A percentile compares a stretch with the other conserved stretches of the same genome.
phyloP scores from a whole-genome alignment of 1,140 invertebrate species.

The Halotydeus destructor region DNA sequence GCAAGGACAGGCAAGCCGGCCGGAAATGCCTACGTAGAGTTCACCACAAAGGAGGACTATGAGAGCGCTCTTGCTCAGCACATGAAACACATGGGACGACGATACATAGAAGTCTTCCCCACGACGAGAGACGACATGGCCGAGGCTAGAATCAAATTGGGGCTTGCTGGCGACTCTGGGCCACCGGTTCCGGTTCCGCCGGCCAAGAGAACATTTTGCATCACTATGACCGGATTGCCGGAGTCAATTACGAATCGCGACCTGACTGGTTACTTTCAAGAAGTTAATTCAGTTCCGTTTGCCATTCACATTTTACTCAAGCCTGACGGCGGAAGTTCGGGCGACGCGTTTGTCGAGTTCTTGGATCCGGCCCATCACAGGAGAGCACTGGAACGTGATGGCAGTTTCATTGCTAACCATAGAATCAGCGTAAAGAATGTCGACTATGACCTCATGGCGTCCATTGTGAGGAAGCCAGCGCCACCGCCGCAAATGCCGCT shows the following conservation, averaged over 20 bases:
- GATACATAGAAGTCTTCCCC: slow-evolving; percentile 20
- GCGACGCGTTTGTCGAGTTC: slow-evolving; percentile 71
- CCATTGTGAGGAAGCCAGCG: slow-evolving; percentile 17
- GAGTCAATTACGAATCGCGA: slow-evolving; percentile 46
- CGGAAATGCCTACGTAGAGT: slow-evolving; percentile 45
- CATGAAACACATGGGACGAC: slow-evolving; percentile 19
- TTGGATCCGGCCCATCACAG: slow-evolving; percentile 39
- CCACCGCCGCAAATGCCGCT: slow-evolving; percentile 1
- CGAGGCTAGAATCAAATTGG: neutral
- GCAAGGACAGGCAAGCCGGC: slow-evolving; percentile 30
- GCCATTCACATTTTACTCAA: slow-evolving; percentile 55
- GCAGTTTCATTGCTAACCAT: slow-evolving; percentile 33
- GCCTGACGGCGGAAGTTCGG: slow-evolving; percentile 40
- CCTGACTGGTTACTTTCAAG: slow-evolving; percentile 53
- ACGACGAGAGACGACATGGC: slow-evolving; percentile 15
- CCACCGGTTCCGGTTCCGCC: neutral
- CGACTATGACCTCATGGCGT: slow-evolving; percentile 31
- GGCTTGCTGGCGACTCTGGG: neutral
- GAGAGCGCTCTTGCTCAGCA: slow-evolving; percentile 20
- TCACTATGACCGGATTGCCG: slow-evolving; percentile 51
- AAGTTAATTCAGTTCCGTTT: slow-evolving; percentile 45
- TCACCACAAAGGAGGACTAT: slow-evolving; percentile 39
- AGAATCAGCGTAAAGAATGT: slow-evolving; percentile 42
- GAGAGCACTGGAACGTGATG: slow-evolving; percentile 44
- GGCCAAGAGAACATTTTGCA: slow-evolving; percentile 28